Evolutionary conservation across 2,888 invertebrate genomes (phyloP).

Genomic region (Urechis unicinctus): DNA sequence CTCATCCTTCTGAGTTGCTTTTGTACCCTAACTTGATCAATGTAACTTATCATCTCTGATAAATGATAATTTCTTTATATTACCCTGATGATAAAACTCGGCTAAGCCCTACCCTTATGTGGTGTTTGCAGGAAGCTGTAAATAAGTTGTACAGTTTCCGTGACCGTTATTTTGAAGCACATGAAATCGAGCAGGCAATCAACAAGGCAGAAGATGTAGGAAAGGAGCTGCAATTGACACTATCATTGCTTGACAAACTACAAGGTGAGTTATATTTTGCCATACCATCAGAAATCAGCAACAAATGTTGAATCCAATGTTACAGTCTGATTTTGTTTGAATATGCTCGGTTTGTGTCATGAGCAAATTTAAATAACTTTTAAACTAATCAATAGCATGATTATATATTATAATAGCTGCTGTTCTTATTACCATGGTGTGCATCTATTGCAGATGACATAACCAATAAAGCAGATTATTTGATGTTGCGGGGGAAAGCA

Average conservation of each 20-base stretch:
- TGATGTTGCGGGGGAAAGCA: slow-evolving; percentile 65
- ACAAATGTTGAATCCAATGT: not conserved
- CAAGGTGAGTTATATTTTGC: not conserved
- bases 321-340: not conserved
- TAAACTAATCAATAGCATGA: too few species aligned
- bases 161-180: slow-evolving; percentile 73
- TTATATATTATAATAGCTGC: not conserved
- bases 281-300: not conserved
- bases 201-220: slow-evolving; percentile 64
- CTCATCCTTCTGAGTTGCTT: too few species aligned
- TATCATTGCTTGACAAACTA: not conserved
- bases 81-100: too few species aligned
- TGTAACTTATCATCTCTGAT: too few species aligned
- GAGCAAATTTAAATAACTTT: too few species aligned
- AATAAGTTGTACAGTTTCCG: slow-evolving; percentile 53
- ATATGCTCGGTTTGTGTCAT: not conserved
- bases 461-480: slow-evolving; percentile 38
- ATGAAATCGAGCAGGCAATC: slow-evolving; percentile 63
- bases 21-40: too few species aligned
- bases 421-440: not conserved
- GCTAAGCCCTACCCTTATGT: too few species aligned
- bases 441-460: slow-evolving; percentile 27
- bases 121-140: slow-evolving; percentile 14
- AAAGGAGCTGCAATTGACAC: slow-evolving; percentile 55
- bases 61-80: too few species aligned